Percentiles rank a stretch among this genome's conserved stretches.
phyloP scores from a whole-genome alignment of 2,113 vertebrate species.

The Hipposideros armiger region DNA sequence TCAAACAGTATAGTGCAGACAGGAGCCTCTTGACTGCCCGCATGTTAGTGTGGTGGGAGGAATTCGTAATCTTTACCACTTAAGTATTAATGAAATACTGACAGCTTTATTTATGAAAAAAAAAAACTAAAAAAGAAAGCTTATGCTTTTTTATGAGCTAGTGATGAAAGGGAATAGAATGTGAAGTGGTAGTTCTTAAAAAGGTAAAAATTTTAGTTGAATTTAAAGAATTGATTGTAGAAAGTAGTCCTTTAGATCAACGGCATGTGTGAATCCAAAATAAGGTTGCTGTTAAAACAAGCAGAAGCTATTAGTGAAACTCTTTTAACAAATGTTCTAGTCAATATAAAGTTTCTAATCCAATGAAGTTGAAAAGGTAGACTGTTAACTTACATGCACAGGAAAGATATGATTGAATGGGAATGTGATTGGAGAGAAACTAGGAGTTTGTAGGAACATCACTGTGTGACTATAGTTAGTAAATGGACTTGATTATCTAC shows the following conservation, averaged over 20 bases:
- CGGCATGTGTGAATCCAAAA: not conserved
- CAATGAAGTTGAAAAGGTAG: not conserved
- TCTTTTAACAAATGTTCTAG: not conserved
- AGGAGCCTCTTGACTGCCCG: not conserved
- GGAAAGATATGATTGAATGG: not conserved
- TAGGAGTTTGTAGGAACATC: not conserved
- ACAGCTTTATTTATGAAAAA: not conserved
- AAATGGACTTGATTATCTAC: not conserved
- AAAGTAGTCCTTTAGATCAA: not conserved
- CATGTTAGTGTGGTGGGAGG: not conserved
- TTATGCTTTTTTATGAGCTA: conserved; percentile 15
- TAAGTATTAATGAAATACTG: conserved; percentile 10
- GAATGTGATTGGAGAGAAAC: not conserved
- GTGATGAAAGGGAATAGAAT: conserved; percentile 23
- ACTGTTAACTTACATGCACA: not conserved
- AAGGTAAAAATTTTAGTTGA: not conserved
- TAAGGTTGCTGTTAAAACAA: conserved; percentile 4
- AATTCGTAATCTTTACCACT: not conserved
- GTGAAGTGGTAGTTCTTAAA: not conserved
- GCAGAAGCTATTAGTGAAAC: not conserved
- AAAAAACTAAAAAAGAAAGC: not conserved
- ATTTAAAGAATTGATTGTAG: not conserved
- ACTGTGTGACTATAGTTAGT: not conserved
- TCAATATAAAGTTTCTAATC: not conserved
- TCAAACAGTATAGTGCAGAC: not conserved